phyloP scores from a whole-genome alignment of 2,797 vertebrate species.

The Momotus momota region DNA sequence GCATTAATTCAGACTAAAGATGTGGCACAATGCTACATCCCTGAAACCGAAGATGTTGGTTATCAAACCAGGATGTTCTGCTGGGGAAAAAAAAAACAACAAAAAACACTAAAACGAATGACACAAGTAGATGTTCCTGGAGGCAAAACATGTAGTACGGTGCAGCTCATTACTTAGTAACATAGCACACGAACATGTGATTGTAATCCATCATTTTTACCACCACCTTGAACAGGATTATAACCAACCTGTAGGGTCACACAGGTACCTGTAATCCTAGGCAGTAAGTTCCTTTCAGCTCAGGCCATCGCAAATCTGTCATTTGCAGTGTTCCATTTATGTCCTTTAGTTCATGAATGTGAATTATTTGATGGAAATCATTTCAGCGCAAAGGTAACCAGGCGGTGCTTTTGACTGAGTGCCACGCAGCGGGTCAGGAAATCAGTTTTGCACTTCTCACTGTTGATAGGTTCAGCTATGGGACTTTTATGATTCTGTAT shows the following conservation, averaged over 20 bases:
- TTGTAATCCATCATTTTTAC: conserved; percentile 57
- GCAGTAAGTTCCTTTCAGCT: neutral
- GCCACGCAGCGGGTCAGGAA: neutral
- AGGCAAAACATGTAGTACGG: conserved; percentile 55
- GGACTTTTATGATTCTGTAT: neutral
- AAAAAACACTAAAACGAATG: conserved; percentile 14
- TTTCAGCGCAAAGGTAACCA: neutral
- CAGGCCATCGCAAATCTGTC: neutral
- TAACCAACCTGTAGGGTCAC: neutral
- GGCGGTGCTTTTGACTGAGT: neutral
- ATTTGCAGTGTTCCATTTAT: neutral
- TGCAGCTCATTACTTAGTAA: conserved; percentile 48
- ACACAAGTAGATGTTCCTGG: conserved; percentile 42
- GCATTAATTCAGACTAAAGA: neutral
- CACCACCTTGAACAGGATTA: neutral
- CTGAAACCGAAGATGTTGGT: neutral
- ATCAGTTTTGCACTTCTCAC: neutral
- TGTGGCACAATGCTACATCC: neutral
- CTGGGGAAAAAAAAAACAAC: neutral
- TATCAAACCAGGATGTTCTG: conserved; percentile 12
- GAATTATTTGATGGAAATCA: neutral
- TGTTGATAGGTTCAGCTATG: neutral
- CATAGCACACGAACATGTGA: neutral
- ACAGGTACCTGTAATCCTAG: neutral
- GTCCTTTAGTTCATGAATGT: neutral